Evolutionary conservation across 2,113 vertebrate species (phyloP).

Genomic region (Rhodinocichla rosea): DNA sequence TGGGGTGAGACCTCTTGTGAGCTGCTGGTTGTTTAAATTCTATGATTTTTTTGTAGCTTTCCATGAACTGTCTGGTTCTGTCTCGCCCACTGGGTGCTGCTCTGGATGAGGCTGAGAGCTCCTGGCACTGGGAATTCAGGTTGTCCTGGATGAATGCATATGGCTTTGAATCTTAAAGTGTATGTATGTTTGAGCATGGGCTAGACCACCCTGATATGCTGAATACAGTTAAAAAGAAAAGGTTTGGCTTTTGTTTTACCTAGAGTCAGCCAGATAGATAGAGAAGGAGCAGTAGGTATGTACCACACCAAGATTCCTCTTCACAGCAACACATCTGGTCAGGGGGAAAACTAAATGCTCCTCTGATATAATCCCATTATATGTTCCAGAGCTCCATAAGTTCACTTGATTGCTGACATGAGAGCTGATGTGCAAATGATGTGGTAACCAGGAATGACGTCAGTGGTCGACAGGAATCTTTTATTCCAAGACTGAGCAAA

Average conservation of each 20-base stretch:
- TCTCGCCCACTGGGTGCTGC: neutral
- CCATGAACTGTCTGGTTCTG: neutral
- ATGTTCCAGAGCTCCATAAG: neutral
- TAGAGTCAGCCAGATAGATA: neutral
- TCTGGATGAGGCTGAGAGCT: neutral
- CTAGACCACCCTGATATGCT: neutral
- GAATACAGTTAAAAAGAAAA: neutral
- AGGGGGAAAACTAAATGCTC: neutral
- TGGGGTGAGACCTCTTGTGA: neutral
- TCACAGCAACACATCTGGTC: neutral
- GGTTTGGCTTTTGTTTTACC: neutral
- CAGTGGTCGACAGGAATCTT: neutral
- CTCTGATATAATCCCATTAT: neutral
- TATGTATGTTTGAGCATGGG: neutral
- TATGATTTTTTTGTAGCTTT: neutral
- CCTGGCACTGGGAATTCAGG: neutral
- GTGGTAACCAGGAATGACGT: neutral
- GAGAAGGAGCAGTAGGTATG: neutral
- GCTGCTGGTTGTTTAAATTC: neutral
- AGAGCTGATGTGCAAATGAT: neutral
- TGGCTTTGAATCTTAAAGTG: neutral
- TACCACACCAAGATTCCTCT: neutral
- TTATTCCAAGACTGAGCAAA: neutral
- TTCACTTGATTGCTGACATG: constrained; percentile 23
- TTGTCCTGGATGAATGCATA: neutral